phyloP scores from a whole-genome alignment of 2,797 vertebrate genomes.

The Dicrostonyx torquatus region DNA sequence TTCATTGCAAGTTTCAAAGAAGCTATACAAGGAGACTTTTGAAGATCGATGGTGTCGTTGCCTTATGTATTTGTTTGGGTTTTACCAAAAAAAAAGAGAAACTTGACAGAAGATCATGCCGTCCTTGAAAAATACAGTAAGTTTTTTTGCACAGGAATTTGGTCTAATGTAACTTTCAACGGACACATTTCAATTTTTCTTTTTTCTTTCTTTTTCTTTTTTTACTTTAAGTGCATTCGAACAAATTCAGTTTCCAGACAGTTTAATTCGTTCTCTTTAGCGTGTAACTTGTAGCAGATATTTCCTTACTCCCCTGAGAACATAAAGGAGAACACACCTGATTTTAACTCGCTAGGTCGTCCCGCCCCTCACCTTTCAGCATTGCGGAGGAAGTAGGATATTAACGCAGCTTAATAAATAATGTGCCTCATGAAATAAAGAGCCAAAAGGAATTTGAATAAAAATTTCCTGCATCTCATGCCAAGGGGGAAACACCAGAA shows the following conservation, averaged over 20 bases:
- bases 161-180: slow-evolving; percentile 79
- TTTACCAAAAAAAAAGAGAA: slow-evolving; percentile 78
- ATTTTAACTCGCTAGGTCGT: slow-evolving; percentile 77
- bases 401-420: slow-evolving; percentile 75
- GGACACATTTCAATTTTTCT: slow-evolving; percentile 63
- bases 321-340: slow-evolving; percentile 81
- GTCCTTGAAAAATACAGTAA: slow-evolving; percentile 86
- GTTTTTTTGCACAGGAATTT: slow-evolving; percentile 85
- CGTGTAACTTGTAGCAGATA: slow-evolving; percentile 55
- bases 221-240: slow-evolving; percentile 78
- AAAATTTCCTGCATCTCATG: slow-evolving; percentile 85
- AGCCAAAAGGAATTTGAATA: slow-evolving; percentile 81
- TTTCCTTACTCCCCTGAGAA: slow-evolving; percentile 60
- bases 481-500: slow-evolving; percentile 84
- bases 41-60: slow-evolving; percentile 82
- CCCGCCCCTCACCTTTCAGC: slow-evolving; percentile 74
- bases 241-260: slow-evolving; percentile 78
- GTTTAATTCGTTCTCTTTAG: slow-evolving; percentile 65
- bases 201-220: slow-evolving; percentile 26
- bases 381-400: slow-evolving; percentile 84
- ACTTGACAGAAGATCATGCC: slow-evolving; percentile 85
- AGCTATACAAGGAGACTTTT: slow-evolving; percentile 69
- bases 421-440: slow-evolving; percentile 86
- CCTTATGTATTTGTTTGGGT: slow-evolving; percentile 80
- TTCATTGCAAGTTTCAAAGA: slow-evolving; percentile 82